These are phyloP conservation scores for Drosophila rufa DNA, from an alignment of 1,140 invertebrate species.

Conservation along the genomic window DNA sequence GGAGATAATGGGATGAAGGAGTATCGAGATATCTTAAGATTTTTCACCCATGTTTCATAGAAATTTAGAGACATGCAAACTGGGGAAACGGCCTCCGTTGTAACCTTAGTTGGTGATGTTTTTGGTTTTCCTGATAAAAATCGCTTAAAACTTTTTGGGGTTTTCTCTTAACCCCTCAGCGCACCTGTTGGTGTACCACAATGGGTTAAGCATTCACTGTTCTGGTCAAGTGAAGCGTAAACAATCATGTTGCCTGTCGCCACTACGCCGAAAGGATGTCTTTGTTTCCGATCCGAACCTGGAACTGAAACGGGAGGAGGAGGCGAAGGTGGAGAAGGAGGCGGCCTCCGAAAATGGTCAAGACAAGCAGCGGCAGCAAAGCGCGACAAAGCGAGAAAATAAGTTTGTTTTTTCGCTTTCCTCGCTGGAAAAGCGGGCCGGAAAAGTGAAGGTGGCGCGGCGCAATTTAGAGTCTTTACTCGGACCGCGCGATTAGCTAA, in stretches of 20 bases:
- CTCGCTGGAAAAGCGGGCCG: constrained; percentile 4
- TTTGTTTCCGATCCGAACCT: constrained; percentile 28
- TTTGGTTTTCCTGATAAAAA: constrained; percentile 2
- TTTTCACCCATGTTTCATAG: background rate
- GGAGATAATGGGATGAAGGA: background rate
- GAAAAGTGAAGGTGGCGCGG: constrained; percentile 75
- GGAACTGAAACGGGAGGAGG: constrained; percentile 1
- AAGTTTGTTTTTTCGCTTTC: constrained; percentile 14
- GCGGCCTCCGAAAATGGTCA: constrained; percentile 31
- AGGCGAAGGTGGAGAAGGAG: background rate
- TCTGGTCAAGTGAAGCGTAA: constrained; percentile 50
- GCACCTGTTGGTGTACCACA: background rate
- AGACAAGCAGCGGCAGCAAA: constrained; percentile 10
- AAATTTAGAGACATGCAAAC: background rate
- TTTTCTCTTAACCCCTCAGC: background rate
- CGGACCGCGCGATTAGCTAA: constrained; percentile 46
- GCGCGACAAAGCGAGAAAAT: constrained; percentile 23
- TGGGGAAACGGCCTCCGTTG: too few relatives aligned
- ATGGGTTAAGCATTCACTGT: constrained; percentile 26
- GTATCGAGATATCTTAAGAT: background rate
- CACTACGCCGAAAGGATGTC: constrained; percentile 42
- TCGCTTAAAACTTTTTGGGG: background rate
- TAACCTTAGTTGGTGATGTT: background rate
- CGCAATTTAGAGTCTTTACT: constrained; percentile 46
- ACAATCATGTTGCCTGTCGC: constrained; percentile 58